A percentile compares a stretch with the other conserved stretches of the same genome.
These are phyloP conservation scores for Oryzias javanicus DNA, from an alignment of 2,113 vertebrate species.

Conservation along the genomic window DNA sequence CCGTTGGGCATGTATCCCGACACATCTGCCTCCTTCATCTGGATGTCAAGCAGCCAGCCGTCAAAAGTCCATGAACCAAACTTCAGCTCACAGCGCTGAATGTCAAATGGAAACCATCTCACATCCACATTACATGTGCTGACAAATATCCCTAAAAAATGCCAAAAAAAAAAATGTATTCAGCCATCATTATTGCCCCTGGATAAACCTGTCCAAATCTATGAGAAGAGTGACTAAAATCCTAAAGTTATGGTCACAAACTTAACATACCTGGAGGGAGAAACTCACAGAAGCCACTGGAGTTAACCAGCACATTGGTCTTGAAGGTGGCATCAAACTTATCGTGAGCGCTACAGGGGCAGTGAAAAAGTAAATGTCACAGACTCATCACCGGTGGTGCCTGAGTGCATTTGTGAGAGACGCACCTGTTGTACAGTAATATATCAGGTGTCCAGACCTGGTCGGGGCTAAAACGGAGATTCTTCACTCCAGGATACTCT, in stretches of 20 bases:
- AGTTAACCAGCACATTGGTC: conserved; percentile 81
- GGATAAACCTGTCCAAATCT: no score
- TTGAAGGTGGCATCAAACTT: conserved; percentile 83
- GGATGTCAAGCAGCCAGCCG: conserved; percentile 81
- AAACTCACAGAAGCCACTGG: conserved; percentile 83
- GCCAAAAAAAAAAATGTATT: not conserved
- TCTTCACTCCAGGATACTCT: conserved; percentile 80
- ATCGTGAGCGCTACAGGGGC: conserved; percentile 74
- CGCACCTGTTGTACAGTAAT: conserved; percentile 81
- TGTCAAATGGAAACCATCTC: conserved; percentile 82
- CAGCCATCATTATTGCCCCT: no score
- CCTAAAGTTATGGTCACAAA: not conserved
- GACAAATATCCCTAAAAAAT: conserved; percentile 75
- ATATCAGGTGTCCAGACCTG: conserved; percentile 83
- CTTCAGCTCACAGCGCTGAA: conserved; percentile 80
- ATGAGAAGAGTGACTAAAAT: no score
- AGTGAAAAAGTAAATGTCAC: conserved; percentile 12
- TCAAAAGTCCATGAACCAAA: conserved; percentile 84
- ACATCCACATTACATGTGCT: conserved; percentile 81
- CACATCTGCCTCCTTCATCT: conserved; percentile 80
- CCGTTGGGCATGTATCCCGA: conserved; percentile 80
- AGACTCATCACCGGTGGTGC: not conserved
- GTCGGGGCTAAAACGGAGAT: conserved; percentile 77
- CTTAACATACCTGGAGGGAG: conserved; percentile 79
- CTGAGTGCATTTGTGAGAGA: conserved; percentile 1